phyloP scores from a whole-genome alignment of 2,797 vertebrate genomes.

The Prunella strophiata region DNA sequence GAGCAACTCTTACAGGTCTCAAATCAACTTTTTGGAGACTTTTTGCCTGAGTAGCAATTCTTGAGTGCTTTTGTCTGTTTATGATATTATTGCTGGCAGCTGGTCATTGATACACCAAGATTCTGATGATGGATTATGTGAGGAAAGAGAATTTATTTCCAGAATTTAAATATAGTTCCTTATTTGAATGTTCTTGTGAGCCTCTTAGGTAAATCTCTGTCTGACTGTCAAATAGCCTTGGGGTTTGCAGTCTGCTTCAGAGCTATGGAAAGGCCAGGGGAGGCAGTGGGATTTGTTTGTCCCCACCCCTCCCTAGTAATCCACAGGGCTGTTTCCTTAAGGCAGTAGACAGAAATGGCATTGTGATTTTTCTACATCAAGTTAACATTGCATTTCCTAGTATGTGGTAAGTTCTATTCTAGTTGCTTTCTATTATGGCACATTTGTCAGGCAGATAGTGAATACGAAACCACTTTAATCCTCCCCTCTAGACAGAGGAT shows the following conservation, averaged over 20 bases:
- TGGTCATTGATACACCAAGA: accelerated
- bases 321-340: not conserved
- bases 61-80: not conserved
- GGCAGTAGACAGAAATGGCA: not conserved
- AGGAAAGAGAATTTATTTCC: not conserved
- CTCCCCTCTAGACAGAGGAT: not conserved
- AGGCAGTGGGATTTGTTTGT: not conserved
- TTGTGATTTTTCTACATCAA: not conserved
- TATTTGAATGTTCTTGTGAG: constrained; percentile 12
- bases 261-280: not conserved
- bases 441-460: not conserved
- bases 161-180: constrained; percentile 20
- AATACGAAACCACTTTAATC: not conserved
- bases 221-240: not conserved
- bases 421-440: not conserved
- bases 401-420: not conserved
- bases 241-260: not conserved
- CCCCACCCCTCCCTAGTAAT: not conserved
- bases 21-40: not conserved
- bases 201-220: constrained; percentile 7
- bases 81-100: not conserved
- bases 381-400: not conserved
- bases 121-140: not conserved
- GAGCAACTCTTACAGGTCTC: not conserved
- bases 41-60: not conserved